These are phyloP conservation scores for Distichodus sexfasciatus DNA, from an alignment of 2,797 vertebrate genomes.

Conservation along the genomic window DNA sequence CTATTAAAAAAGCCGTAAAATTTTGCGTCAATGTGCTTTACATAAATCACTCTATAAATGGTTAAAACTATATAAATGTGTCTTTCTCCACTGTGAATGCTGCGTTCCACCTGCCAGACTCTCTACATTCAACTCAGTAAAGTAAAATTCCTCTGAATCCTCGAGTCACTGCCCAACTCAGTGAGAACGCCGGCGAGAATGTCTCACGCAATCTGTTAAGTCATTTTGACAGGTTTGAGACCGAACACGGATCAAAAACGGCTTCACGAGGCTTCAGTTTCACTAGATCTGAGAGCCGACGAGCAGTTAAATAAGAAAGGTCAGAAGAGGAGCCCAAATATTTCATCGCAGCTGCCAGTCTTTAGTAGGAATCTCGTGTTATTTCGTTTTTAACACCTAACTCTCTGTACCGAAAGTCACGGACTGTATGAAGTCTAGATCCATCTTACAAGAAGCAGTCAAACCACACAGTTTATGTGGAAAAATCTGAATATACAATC, in stretches of 20 bases:
- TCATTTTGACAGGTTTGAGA: constrained; percentile 11
- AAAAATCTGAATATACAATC: too few relatives aligned
- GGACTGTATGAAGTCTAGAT: too few relatives aligned
- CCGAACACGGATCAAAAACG: constrained; percentile 4
- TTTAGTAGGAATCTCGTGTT: background rate
- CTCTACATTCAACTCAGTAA: background rate
- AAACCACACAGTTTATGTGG: too few relatives aligned
- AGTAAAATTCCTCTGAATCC: background rate
- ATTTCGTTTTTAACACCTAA: too few relatives aligned
- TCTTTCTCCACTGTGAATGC: background rate
- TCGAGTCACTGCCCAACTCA: constrained; percentile 1
- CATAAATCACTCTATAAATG: too few relatives aligned
- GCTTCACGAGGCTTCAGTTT: background rate
- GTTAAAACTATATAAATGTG: too few relatives aligned
- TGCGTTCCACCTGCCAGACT: background rate
- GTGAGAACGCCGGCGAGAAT: background rate
- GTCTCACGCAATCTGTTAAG: background rate
- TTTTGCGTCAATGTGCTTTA: too few relatives aligned
- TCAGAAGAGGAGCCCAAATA: background rate
- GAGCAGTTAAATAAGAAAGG: background rate
- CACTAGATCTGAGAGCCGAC: background rate
- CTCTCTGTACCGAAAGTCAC: too few relatives aligned
- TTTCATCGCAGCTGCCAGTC: background rate
- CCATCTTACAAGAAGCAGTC: too few relatives aligned
- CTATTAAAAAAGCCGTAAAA: too few relatives aligned